These are phyloP conservation scores for Poeciliopsis presidionis DNA, from an alignment of 2,797 vertebrate genomes.

Conservation along the genomic window DNA sequence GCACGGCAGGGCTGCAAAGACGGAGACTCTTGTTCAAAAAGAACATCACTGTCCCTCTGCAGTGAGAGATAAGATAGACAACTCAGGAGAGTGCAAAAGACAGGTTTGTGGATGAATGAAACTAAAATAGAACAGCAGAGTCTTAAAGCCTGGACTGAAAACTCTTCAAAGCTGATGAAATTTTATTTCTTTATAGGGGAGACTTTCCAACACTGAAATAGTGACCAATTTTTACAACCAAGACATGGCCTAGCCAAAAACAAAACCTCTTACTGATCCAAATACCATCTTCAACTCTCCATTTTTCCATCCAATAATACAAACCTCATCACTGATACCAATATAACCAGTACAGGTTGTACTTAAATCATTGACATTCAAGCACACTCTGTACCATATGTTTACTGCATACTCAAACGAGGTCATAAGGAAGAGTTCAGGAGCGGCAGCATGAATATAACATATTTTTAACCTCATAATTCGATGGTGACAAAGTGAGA, in stretches of 20 bases:
- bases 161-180: not conserved
- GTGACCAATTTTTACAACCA: not conserved
- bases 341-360: not conserved
- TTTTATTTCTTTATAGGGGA: conserved; percentile 1
- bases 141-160: not conserved
- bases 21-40: not conserved
- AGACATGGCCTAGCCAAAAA: not conserved
- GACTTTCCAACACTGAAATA: not conserved
- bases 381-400: not conserved
- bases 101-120: not conserved
- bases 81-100: not conserved
- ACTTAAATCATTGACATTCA: not conserved
- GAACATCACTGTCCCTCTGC: not conserved
- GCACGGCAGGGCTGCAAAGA: not conserved
- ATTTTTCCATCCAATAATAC: conserved; percentile 1
- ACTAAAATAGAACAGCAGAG: not conserved
- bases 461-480: not conserved
- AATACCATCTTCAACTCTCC: not conserved
- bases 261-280: not conserved
- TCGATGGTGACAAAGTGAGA: conserved; percentile 4
- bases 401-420: conserved; percentile 1
- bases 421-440: not conserved
- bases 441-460: not conserved
- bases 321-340: not conserved
- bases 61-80: not conserved